phyloP scores from a whole-genome alignment of 1,140 invertebrate genomes.

The Lucilia cuprina region DNA sequence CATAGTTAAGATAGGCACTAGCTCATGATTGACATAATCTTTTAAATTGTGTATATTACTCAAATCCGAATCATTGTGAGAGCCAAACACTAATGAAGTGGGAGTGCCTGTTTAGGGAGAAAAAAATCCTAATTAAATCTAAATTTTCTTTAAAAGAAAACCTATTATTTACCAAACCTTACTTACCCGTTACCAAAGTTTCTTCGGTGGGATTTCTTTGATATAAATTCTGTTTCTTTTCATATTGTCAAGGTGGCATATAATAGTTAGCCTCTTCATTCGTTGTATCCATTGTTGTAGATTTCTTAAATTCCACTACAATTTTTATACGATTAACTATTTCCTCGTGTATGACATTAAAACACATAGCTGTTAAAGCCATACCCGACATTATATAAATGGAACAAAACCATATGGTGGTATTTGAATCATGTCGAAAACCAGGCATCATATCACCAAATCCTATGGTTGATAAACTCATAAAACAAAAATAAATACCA shows the following conservation, averaged over 20 bases:
- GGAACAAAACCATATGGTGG: slow-evolving; percentile 85
- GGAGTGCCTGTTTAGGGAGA: slow-evolving; percentile 67
- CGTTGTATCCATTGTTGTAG: slow-evolving; percentile 44
- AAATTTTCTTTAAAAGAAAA: no score
- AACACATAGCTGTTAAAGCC: slow-evolving; percentile 97
- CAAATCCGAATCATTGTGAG: slow-evolving; percentile 38
- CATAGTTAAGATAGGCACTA: slow-evolving; percentile 61
- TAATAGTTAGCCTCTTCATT: slow-evolving; percentile 62
- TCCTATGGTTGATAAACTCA: slow-evolving; percentile 90
- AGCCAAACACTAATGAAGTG: slow-evolving; percentile 64
- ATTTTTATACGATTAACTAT: slow-evolving; percentile 80
- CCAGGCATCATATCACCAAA: slow-evolving; percentile 90
- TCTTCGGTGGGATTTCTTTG: slow-evolving; percentile 73
- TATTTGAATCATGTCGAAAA: slow-evolving; percentile 70
- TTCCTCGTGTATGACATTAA: slow-evolving; percentile 96
- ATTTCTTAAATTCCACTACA: slow-evolving; percentile 64
- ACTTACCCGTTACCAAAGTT: slow-evolving; percentile 64
- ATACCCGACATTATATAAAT: slow-evolving; percentile 95
- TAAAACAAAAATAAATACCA: slow-evolving; percentile 94
- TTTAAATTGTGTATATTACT: slow-evolving; percentile 44
- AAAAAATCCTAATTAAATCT: neutral
- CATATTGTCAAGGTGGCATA: slow-evolving; percentile 73
- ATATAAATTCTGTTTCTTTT: slow-evolving; percentile 67
- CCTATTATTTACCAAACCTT: no score
- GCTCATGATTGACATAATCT: slow-evolving; percentile 60